Evolutionary conservation across 2,113 vertebrate species (phyloP), one percentile per base, ranked within the genome.

Genomic region (Oncorhynchus gorbuscha): DNA sequence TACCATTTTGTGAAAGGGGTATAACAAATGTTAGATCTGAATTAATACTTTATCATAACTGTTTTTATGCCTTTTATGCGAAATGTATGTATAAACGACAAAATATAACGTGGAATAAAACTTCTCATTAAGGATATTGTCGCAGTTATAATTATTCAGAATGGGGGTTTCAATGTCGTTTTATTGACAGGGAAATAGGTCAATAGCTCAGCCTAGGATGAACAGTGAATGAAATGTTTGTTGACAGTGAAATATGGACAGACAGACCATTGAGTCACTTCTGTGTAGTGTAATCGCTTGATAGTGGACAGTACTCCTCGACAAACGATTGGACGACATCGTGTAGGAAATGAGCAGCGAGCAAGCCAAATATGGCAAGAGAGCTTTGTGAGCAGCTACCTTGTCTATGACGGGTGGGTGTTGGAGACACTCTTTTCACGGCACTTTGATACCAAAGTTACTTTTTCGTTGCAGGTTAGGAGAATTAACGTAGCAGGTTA

Each of bases 61-160:
- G 82, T 92, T 93, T 92, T 83, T 92, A 92, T 85, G 84, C 84
- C 77, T 85, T 90, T 89, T 87, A 83, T 90, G 90, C 90, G 90
- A 86, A 85, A 39, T 90, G 88, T 91, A 91, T 91, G 90, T 80
- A 88, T 45, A 45, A 88, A 92, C 76, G 81, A 76, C 48, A 16
- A 16, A 91, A 89, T 83, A 91, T 51, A 28, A 28, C 28, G 72
- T 87, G 83, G 77, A 71, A 80, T 81, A 85, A 77, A 69, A 28
- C 69, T 16, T 51, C 16, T 45, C 9, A 45, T 45, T 9, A 45
- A 45, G 8, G 2, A 45, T 45, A 45, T 45, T 45, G 39, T 45
- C 39, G 39, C 9, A 9, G 39, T 45, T 45, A 45, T 45, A 45
- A 45, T 45, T 45, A 45, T 11, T 45, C 39, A 45, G 39, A 45